These are phyloP conservation scores for Phasia obesa DNA, from an alignment of 2,888 invertebrate species.

Conservation along the genomic window DNA sequence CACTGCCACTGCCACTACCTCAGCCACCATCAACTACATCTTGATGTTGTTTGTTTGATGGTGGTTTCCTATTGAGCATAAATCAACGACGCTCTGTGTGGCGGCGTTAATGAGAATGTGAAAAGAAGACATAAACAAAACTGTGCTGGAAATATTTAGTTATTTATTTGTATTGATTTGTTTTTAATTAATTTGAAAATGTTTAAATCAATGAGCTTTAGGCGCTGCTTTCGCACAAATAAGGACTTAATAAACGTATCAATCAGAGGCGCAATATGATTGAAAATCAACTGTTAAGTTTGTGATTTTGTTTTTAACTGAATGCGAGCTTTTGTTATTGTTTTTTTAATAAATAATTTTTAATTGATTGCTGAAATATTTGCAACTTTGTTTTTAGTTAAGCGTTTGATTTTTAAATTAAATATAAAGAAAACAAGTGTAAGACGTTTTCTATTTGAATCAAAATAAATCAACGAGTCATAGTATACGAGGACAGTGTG, in stretches of 20 bases:
- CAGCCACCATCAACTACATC: constrained; percentile 1
- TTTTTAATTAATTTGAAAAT: constrained; percentile 41
- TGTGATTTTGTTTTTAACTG: not conserved
- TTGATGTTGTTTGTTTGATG: constrained; percentile 39
- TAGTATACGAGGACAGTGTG: too few species aligned
- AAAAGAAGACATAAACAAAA: constrained; percentile 38
- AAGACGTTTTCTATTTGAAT: too few species aligned
- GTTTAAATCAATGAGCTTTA: constrained; percentile 12
- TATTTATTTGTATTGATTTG: constrained; percentile 35
- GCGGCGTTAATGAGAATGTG: constrained; percentile 70
- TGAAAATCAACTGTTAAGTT: not conserved
- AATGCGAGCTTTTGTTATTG: not conserved
- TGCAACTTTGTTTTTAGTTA: too few species aligned
- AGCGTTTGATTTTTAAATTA: too few species aligned
- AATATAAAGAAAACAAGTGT: too few species aligned
- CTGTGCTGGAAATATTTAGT: constrained; percentile 22
- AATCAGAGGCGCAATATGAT: constrained; percentile 18
- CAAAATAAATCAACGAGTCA: too few species aligned
- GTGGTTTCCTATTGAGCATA: constrained; percentile 78
- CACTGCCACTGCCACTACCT: constrained; percentile 8
- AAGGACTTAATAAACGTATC: constrained; percentile 25
- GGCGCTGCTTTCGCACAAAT: not conserved
- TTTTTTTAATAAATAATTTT: not conserved
- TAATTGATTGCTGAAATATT: too few species aligned
- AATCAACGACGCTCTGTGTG: constrained; percentile 80